Evolutionary conservation across 2,113 vertebrate species (phyloP), one percentile per base, ranked within the genome.

Genomic region (Megaptera novaeangliae): DNA sequence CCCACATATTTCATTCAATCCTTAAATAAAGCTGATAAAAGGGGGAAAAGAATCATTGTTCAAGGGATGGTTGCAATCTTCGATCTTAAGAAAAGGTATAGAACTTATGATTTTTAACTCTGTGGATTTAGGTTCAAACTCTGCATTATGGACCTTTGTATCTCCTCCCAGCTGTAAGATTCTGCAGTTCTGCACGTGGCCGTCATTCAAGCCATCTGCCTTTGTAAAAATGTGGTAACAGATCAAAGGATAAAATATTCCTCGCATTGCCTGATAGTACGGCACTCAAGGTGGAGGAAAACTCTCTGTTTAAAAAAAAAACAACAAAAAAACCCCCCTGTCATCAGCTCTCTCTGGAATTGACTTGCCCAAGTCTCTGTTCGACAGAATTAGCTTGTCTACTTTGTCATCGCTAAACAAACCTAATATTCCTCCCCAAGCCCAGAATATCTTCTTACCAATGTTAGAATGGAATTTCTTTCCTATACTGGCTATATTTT

Each of bases 261-360:
- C 68, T 25, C 69, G 41, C 10, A 20, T 59, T 84, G 34, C 75
- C 90, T 46, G 8, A 36, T 29, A 36, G 68, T 61, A 59, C 6
- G 31, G 75, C 18, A 21, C 41, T 80, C 13, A 64, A 41, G n/a
- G 34, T 25, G 64, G n/a, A 90, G 29, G 6, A 34, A 80, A 34
- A 36, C 12, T 31, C 55, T 81, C 41, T 66, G 36, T 78, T 72
- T 64, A n/a, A 46, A 95, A 87, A 57, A 18, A 57, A 21, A 21
- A 57, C 99, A 87, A 99, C 99, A 95, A 99, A 99, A 98, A 98
- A 6, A 6, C 1, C 0, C 4, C 15, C 99, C 87, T 98, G 98
- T 98, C 98, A 98, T 97, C 90, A 98, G 96, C 99, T 99, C 94
- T 99, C 98, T 97, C 98, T 98, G 36, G 97, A 99, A 97, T 98